These are phyloP conservation scores for Uropsilus gracilis DNA, from an alignment of 2,113 vertebrate species.

Conservation along the genomic window DNA sequence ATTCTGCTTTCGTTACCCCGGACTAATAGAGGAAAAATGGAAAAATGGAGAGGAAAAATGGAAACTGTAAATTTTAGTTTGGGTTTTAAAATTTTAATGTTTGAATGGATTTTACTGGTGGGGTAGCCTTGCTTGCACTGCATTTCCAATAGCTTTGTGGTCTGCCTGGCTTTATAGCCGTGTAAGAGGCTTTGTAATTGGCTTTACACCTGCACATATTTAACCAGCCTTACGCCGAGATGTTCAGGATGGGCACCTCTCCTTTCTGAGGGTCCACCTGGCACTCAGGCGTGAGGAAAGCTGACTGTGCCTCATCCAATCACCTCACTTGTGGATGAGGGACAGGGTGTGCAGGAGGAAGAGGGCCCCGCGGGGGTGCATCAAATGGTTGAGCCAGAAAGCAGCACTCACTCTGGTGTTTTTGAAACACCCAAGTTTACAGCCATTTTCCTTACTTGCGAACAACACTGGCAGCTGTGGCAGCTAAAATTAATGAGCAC, in stretches of 20 bases:
- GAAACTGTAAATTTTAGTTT: not conserved
- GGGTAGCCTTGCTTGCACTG: not conserved
- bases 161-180: not conserved
- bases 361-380: not conserved
- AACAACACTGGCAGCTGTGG: not conserved
- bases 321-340: not conserved
- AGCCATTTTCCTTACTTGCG: not conserved
- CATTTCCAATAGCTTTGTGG: not conserved
- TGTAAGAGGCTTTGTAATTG: no score
- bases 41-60: no score
- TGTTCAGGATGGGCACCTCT: rapidly evolving
- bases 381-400: not conserved
- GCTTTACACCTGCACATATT: not conserved
- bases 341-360: rapidly evolving
- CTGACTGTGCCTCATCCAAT: not conserved
- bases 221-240: not conserved
- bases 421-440: not conserved
- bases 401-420: not conserved
- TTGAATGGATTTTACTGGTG: not conserved
- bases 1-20: not conserved
- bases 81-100: not conserved
- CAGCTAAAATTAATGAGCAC: not conserved
- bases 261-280: not conserved
- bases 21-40: not conserved
- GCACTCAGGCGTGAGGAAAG: not conserved